Percentiles rank a stretch among this genome's conserved stretches.
These are phyloP conservation scores for Lindbergichthys nudifrons DNA, from an alignment of 2,797 vertebrate genomes.

Conservation along the genomic window DNA sequence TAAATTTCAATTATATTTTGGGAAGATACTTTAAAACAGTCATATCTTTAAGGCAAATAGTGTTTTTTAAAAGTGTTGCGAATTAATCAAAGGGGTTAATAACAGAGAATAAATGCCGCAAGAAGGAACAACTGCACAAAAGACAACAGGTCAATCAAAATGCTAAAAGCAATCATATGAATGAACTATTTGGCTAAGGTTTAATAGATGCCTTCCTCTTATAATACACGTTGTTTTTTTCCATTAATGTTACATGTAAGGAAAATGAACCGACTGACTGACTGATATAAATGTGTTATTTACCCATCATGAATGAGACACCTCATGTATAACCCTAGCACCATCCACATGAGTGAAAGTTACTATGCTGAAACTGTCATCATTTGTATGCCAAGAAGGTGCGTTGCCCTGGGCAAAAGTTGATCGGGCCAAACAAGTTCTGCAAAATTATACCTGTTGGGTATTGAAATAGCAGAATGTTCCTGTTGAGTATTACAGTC, in stretches of 20 bases:
- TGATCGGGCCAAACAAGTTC: constrained; percentile 41
- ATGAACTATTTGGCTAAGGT: neutral
- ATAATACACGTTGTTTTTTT: neutral
- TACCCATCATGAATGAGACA: neutral
- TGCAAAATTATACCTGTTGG: constrained; percentile 44
- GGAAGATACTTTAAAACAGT: neutral
- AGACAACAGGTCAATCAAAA: neutral
- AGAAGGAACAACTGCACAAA: neutral
- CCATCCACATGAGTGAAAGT: constrained; percentile 5
- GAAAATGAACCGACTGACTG: neutral
- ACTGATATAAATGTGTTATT: neutral
- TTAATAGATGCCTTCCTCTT: neutral
- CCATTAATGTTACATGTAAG: neutral
- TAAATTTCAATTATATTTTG: neutral
- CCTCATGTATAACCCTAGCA: neutral
- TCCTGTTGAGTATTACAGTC: constrained; percentile 27
- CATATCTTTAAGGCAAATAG: neutral
- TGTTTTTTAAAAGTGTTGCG: no score
- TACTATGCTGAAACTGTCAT: constrained; percentile 1
- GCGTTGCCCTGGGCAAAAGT: constrained; percentile 25
- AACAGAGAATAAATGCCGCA: neutral
- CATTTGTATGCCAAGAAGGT: constrained; percentile 20
- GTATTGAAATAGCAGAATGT: constrained; percentile 31
- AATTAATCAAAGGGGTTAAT: no score
- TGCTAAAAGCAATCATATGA: neutral